These are phyloP conservation scores for Mamestra brassicae DNA, from an alignment of 2,888 invertebrate genomes.

Conservation along the genomic window DNA sequence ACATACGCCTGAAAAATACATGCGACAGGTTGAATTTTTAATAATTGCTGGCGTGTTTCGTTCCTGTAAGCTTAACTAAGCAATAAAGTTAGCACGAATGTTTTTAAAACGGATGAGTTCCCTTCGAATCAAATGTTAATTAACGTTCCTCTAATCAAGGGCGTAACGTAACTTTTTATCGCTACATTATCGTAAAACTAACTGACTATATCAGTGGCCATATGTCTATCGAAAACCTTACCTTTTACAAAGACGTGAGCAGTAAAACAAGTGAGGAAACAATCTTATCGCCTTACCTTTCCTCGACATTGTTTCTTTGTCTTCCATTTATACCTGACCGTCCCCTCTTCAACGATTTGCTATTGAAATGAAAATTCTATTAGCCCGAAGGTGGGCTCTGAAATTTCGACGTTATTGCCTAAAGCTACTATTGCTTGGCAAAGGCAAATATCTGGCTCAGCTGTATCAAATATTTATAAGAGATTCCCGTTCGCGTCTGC, in stretches of 20 bases:
- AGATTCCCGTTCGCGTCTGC: constrained; percentile 78
- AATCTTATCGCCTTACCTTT: constrained; percentile 59
- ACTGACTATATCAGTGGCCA: constrained; percentile 31
- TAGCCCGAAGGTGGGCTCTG: constrained; percentile 71
- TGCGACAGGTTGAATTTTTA: constrained; percentile 18
- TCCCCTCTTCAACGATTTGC: constrained; percentile 71
- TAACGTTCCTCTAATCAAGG: constrained; percentile 38
- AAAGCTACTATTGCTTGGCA: constrained; percentile 66
- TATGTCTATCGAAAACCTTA: constrained; percentile 38
- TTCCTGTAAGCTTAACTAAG: constrained; percentile 22
- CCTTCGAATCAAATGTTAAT: constrained; percentile 17
- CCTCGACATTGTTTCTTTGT: constrained; percentile 61
- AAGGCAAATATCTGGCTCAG: constrained; percentile 80
- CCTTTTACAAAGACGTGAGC: constrained; percentile 45
- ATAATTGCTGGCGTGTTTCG: constrained; percentile 24
- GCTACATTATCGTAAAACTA: constrained; percentile 8
- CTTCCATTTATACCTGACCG: constrained; percentile 58
- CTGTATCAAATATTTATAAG: constrained; percentile 86
- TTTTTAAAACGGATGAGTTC: constrained; percentile 17
- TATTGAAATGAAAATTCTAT: constrained; percentile 82
- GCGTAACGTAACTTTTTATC: constrained; percentile 16
- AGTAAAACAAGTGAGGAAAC: constrained; percentile 52
- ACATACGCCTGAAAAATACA: constrained; percentile 39
- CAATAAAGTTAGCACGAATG: constrained; percentile 17
- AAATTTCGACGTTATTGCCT: constrained; percentile 78